These are phyloP conservation scores for Etheostoma spectabile DNA, from an alignment of 2,113 vertebrate species.

Conservation along the genomic window DNA sequence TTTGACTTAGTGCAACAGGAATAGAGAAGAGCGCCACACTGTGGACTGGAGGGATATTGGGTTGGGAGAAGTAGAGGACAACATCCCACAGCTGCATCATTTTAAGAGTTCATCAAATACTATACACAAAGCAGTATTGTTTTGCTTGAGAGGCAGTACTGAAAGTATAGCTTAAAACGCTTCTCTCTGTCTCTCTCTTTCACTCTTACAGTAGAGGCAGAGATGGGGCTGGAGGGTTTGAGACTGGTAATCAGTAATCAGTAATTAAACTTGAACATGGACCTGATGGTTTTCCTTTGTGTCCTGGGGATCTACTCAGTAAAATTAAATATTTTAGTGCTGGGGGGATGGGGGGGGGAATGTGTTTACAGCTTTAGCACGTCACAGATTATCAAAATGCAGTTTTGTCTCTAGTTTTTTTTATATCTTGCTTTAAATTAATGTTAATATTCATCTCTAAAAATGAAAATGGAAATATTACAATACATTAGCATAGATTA, in stretches of 20 bases:
- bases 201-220: slow-evolving; percentile 70
- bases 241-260: slow-evolving; percentile 94
- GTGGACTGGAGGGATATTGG: slow-evolving; percentile 82
- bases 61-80: not conserved
- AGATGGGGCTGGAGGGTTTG: slow-evolving; percentile 90
- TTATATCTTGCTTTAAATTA: slow-evolving; percentile 88
- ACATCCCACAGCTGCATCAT: not conserved
- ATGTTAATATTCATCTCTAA: slow-evolving; percentile 90
- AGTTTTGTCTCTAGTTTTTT: slow-evolving; percentile 73
- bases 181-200: slow-evolving; percentile 39
- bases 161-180: slow-evolving; percentile 9
- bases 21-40: slow-evolving; percentile 76
- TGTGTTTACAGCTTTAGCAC: slow-evolving; percentile 83
- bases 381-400: slow-evolving; percentile 86
- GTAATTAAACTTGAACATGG: slow-evolving; percentile 97
- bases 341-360: slow-evolving; percentile 84
- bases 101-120: slow-evolving; percentile 10
- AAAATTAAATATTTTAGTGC: slow-evolving; percentile 92
- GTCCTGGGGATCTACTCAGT: slow-evolving; percentile 89
- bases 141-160: not conserved
- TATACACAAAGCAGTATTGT: not conserved
- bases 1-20: slow-evolving; percentile 33
- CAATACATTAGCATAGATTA: slow-evolving; percentile 90
- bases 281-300: slow-evolving; percentile 89
- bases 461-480: slow-evolving; percentile 91